Conservation (phyloP, 2,113 vertebrate species). For the Sceloporus tristichus region DNA sequence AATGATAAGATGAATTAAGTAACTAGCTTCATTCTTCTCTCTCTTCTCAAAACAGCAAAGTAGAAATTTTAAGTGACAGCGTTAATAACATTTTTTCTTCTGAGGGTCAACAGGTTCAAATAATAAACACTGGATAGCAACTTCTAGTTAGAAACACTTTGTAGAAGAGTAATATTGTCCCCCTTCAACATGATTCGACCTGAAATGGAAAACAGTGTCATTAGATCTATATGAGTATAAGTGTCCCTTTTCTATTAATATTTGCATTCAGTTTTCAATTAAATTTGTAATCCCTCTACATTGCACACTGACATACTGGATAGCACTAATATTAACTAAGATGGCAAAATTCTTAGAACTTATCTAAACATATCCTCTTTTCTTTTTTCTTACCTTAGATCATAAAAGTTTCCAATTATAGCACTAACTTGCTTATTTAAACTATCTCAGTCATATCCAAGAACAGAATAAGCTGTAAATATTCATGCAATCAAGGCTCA, state of each 20-base stretch:
- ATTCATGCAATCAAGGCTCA: background rate
- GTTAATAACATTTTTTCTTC: conserved; percentile 6
- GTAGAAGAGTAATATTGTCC: conserved; percentile 97
- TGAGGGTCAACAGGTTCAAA: background rate
- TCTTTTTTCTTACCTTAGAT: background rate
- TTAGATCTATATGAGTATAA: background rate
- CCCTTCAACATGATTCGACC: conserved; percentile 98
- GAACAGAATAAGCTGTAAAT: background rate
- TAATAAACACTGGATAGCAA: background rate
- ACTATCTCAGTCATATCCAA: background rate
- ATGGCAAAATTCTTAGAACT: background rate
- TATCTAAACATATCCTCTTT: background rate
- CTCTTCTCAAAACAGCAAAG: background rate
- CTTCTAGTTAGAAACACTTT: conserved; percentile 90
- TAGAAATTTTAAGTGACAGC: background rate
- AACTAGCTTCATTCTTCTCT: background rate
- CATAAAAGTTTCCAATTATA: background rate
- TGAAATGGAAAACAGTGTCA: conserved; percentile 70
- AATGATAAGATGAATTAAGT: background rate
- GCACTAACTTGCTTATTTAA: background rate
- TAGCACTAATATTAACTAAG: background rate
- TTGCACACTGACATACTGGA: background rate
- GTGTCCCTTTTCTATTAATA: background rate
- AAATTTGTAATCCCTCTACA: background rate
- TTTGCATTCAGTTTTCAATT: background rate